phyloP scores from a whole-genome alignment of 2,797 vertebrate genomes.

The Psittacula echo region DNA sequence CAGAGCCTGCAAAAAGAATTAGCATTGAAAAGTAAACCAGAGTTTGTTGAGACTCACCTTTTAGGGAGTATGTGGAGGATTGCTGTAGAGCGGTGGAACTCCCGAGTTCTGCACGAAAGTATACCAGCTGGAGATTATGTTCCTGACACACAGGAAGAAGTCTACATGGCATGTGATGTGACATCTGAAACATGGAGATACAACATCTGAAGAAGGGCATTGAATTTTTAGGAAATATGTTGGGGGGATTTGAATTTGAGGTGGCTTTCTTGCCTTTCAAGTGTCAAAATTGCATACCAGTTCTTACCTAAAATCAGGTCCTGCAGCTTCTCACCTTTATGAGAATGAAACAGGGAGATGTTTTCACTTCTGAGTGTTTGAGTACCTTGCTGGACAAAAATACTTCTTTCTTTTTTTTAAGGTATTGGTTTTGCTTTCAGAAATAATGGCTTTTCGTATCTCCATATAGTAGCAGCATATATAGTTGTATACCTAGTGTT shows the following conservation, averaged over 20 bases:
- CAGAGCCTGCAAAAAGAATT: neutral
- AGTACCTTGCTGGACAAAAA: neutral
- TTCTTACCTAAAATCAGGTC: neutral
- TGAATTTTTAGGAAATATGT: neutral
- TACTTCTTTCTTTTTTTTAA: neutral
- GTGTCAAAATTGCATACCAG: neutral
- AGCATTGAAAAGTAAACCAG: neutral
- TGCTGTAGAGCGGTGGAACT: neutral
- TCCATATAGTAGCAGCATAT: neutral
- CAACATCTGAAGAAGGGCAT: neutral
- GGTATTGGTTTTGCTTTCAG: neutral
- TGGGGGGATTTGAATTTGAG: neutral
- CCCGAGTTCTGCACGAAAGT: neutral
- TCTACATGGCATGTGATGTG: neutral
- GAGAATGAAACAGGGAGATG: neutral
- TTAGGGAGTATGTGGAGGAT: neutral
- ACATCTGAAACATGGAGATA: neutral
- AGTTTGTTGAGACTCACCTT: neutral
- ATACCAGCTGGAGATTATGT: neutral
- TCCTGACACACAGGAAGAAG: neutral
- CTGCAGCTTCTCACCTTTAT: neutral
- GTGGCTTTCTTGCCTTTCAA: neutral
- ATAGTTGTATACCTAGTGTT: neutral
- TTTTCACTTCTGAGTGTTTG: neutral
- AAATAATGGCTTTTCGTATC: neutral